Percentiles rank a stretch among this genome's conserved stretches.
Conservation (phyloP, 2,888 invertebrate genomes). For the Lepidonotus clava region DNA sequence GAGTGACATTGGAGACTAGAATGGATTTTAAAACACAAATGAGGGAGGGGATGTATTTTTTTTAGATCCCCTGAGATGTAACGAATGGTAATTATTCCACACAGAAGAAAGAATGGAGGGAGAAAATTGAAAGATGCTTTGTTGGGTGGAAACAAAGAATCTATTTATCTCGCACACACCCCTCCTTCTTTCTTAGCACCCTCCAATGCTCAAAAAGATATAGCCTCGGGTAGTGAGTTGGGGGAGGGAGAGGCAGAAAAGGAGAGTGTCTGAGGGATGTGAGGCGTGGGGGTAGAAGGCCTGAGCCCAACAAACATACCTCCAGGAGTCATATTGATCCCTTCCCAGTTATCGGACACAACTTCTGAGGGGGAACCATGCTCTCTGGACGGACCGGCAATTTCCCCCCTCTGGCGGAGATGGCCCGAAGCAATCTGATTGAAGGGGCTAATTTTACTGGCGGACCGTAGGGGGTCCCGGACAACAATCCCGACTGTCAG, state of each 20-base stretch:
- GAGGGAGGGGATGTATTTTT: no score
- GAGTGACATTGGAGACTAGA: no score
- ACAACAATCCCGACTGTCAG: neutral
- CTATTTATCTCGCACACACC: no score
- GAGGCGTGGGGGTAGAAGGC: no score
- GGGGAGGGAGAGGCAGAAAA: neutral
- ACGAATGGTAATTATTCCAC: no score
- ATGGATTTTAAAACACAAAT: no score
- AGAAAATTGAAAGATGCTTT: no score
- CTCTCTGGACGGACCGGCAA: neutral
- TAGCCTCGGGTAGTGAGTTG: neutral
- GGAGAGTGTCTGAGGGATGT: neutral
- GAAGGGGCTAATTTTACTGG: neutral
- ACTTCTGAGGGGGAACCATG: conserved; percentile 7
- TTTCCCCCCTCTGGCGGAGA: neutral
- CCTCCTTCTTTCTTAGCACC: no score
- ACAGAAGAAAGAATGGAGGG: no score
- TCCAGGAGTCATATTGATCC: conserved; percentile 7
- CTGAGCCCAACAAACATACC: neutral
- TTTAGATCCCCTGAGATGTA: no score
- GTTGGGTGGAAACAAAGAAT: no score
- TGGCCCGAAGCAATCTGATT: neutral
- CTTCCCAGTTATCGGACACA: neutral
- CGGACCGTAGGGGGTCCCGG: neutral
- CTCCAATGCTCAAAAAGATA: no score